phyloP scores from a whole-genome alignment of 2,113 vertebrate species.

The Ursus arctos region DNA sequence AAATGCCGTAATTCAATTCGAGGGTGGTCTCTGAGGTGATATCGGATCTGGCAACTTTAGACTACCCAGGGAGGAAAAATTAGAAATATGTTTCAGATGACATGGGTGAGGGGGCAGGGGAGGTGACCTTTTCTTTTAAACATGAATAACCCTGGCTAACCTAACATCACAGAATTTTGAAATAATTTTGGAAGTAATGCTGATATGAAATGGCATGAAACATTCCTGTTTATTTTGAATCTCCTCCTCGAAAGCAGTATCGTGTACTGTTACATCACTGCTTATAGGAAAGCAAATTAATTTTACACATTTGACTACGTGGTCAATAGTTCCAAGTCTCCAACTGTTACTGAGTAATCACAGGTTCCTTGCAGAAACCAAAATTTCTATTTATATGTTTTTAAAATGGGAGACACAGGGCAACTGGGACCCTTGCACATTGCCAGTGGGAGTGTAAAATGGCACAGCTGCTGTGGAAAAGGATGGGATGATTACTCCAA shows the following conservation, averaged over 20 bases:
- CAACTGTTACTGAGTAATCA: background rate
- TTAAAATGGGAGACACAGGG: background rate
- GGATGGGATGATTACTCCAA: background rate
- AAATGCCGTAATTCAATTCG: background rate
- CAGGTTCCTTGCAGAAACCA: background rate
- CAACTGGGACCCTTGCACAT: background rate
- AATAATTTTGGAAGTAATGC: background rate
- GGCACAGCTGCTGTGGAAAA: background rate
- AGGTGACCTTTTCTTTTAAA: background rate
- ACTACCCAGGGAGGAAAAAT: background rate
- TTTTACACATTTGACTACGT: background rate
- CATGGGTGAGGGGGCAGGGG: rapidly evolving
- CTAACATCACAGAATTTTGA: background rate
- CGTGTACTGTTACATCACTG: background rate
- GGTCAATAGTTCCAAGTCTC: no score
- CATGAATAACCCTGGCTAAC: background rate
- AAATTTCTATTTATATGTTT: background rate
- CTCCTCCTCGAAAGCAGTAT: background rate
- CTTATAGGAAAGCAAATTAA: background rate
- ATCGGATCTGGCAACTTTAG: background rate
- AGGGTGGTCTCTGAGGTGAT: background rate
- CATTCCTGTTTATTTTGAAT: background rate
- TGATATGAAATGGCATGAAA: background rate
- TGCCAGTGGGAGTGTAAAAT: background rate
- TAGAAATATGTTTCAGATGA: background rate